Percentiles rank a stretch among this genome's conserved stretches.
These are phyloP conservation scores for Leptodactylus fuscus DNA, from an alignment of 2,113 vertebrate species.

Conservation along the genomic window DNA sequence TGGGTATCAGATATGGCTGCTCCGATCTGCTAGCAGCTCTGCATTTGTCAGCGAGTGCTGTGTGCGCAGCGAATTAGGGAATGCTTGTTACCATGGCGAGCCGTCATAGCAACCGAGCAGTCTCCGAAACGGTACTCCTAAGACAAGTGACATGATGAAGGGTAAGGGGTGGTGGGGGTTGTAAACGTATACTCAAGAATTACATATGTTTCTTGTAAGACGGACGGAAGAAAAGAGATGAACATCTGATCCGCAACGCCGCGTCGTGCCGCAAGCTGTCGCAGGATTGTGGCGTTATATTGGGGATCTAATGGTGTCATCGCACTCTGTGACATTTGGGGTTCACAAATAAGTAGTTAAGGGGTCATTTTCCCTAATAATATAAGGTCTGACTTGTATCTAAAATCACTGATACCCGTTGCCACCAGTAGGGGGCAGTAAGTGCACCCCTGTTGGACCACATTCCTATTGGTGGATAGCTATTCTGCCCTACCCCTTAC, in stretches of 20 bases:
- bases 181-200: neutral
- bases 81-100: constrained; percentile 71
- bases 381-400: too few species aligned
- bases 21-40: constrained; percentile 66
- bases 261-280: neutral
- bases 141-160: constrained; percentile 65
- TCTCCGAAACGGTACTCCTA: constrained; percentile 64
- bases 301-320: too few species aligned
- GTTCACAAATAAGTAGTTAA: too few species aligned
- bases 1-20: constrained; percentile 74
- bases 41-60: constrained; percentile 73
- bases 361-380: too few species aligned
- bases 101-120: constrained; percentile 75
- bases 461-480: too few species aligned
- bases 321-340: too few species aligned
- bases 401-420: neutral
- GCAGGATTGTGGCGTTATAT: too few species aligned
- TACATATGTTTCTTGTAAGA: constrained; percentile 12
- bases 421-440: neutral
- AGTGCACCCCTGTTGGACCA: neutral
- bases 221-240: neutral
- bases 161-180: constrained; percentile 33
- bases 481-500: too few species aligned
- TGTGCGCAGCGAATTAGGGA: constrained; percentile 68
- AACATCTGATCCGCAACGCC: neutral